Evolutionary conservation across 2,888 invertebrate species (phyloP).

Genomic region (Agapostemon virescens): DNA sequence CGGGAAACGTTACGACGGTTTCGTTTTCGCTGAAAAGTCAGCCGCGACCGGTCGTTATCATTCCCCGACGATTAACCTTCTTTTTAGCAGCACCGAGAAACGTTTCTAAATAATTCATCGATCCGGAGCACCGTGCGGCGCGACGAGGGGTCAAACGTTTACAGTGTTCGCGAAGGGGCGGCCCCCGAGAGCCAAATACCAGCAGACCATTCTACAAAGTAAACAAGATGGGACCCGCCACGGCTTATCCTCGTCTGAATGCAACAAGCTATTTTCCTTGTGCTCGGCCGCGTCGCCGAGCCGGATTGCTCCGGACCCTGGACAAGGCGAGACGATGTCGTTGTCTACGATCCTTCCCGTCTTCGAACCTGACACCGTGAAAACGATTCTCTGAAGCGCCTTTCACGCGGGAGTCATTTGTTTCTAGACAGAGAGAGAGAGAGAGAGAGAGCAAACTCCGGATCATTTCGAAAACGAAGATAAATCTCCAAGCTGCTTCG

Average conservation of each 20-base stretch:
- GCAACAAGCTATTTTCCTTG: constrained; percentile 73
- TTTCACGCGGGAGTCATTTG: neutral
- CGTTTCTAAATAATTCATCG: constrained; percentile 62
- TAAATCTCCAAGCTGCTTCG: neutral
- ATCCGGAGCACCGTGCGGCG: constrained; percentile 48
- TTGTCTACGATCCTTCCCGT: constrained; percentile 12
- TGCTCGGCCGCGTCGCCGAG: constrained; percentile 24
- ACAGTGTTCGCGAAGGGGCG: constrained; percentile 45
- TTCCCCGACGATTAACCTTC: too few species aligned
- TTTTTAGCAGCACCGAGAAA: neutral
- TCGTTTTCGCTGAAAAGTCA: too few species aligned
- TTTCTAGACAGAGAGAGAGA: neutral
- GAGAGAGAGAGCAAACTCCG: neutral
- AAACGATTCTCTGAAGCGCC: constrained; percentile 44
- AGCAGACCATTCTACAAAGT: constrained; percentile 71
- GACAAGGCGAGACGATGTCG: constrained; percentile 17
- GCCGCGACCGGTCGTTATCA: too few species aligned
- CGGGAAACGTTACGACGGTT: neutral
- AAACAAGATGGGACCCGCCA: constrained; percentile 73
- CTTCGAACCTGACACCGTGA: constrained; percentile 43
- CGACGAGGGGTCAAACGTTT: constrained; percentile 63
- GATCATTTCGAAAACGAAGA: neutral
- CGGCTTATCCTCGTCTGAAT: constrained; percentile 73
- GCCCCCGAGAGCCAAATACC: constrained; percentile 61
- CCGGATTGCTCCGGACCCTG: constrained; percentile 34